Conservation (phyloP, 2,888 invertebrate genomes). For the Heteromurus nitidus region DNA sequence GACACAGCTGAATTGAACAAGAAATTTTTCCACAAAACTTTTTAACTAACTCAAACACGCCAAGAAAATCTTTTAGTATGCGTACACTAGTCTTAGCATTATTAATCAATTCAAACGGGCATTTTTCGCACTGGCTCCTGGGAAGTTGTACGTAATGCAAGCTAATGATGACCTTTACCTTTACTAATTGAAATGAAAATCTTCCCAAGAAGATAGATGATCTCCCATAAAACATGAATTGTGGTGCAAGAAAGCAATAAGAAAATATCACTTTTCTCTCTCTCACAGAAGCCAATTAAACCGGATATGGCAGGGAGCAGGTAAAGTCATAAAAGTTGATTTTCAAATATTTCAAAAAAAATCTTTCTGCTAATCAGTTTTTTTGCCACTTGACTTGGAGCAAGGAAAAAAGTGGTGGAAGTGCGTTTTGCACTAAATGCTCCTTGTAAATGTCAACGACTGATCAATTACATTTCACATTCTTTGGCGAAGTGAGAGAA, state of each 20-base stretch:
- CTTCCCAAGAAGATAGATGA: not conserved
- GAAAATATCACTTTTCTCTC: not conserved
- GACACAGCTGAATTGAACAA: too few relatives aligned
- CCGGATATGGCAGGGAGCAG: constrained; percentile 5
- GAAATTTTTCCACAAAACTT: too few relatives aligned
- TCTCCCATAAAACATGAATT: not conserved
- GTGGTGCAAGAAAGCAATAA: not conserved
- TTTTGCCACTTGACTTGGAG: too few relatives aligned
- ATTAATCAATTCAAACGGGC: constrained; percentile 25
- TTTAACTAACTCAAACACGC: too few relatives aligned
- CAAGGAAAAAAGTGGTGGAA: constrained; percentile 1
- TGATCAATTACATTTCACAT: constrained; percentile 65
- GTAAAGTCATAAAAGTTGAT: not conserved
- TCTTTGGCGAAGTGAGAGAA: constrained; percentile 20
- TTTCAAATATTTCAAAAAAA: constrained; percentile 14
- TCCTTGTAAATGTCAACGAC: constrained; percentile 69
- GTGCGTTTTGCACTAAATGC: constrained; percentile 31
- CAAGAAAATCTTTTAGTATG: too few relatives aligned
- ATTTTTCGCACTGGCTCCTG: not conserved
- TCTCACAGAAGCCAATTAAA: constrained; percentile 25
- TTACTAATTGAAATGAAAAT: constrained; percentile 24
- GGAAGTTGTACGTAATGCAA: too few relatives aligned
- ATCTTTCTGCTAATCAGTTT: constrained; percentile 2
- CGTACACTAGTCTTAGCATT: too few relatives aligned
- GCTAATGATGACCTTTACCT: constrained; percentile 50